Base-by-base conservation (phyloP, 2,888 invertebrate genomes). In the Xylota segnis region DNA sequence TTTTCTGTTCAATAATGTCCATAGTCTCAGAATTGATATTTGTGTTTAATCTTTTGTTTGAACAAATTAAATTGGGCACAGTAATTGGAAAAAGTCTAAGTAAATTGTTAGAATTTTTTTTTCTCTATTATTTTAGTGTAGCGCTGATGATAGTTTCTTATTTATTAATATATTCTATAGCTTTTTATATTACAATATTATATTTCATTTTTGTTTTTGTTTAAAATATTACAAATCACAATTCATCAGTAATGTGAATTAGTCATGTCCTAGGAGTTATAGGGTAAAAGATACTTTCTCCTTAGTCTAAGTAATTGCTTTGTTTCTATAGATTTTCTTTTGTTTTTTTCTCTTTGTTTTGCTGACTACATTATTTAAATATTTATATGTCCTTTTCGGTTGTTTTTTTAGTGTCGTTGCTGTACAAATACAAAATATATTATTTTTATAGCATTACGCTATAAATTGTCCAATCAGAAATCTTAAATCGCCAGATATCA, bases 141-240 rank as follows among this genome's bases (percentile, higher is more conserved):
- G 83, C 79, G 65, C 52, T 84, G 65, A 43, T 65, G 45, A 18
- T 74, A 23, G 18, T 50, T 72, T 45, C 58, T 54, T 70, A n/a
- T 37, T 45, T 45, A 16, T 70, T 54, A 16, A 63, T 59, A 27
- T 65, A 65, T 37, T 70, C 63, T 79, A 79, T 65, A 79, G 65
- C 70, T 75, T 81, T 23, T 71, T 81, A 86, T 86, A 76, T 86
- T 86, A 84, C 83, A 84, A 70, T 65, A 56, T 29, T 74, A 16
- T 72, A 16, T n/a, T n/a, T n/a, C n/a, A n/a, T 72, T 45, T 65
- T 29, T 81, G 9, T 66, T 79, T n/a, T 27, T 61, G n/a, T 61
- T 81, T 72, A 18, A 47, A 82, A 71, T 86, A 56, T 70, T 82
- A 81, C 70, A 84, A 82, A 86, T 86, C 76, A 86, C 86, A 86